These are phyloP conservation scores for Dissostichus mawsoni DNA, from an alignment of 2,113 vertebrate species.

Conservation along the genomic window DNA sequence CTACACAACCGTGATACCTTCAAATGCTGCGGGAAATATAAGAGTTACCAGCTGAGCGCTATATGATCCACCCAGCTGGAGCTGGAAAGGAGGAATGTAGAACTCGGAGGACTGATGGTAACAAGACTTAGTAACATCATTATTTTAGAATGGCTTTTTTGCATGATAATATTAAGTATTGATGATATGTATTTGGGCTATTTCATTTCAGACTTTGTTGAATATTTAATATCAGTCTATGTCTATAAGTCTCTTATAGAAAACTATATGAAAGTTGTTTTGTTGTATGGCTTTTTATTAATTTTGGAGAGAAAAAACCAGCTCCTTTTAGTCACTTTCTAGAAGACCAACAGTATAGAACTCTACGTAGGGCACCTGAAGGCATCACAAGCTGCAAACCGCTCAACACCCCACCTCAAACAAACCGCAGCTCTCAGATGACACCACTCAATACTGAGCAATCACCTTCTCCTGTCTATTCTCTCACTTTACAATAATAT, in stretches of 20 bases:
- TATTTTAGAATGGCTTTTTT: neutral
- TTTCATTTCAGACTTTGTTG: neutral
- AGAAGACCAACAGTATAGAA: fast-evolving
- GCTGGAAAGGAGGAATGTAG: neutral
- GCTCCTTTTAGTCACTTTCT: neutral
- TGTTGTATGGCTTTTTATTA: neutral
- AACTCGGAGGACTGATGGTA: neutral
- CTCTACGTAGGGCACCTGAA: slow-evolving; percentile 37
- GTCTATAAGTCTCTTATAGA: too few species aligned
- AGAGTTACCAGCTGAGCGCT: neutral
- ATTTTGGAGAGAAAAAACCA: neutral
- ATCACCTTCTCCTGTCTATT: slow-evolving; percentile 7
- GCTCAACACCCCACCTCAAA: slow-evolving; percentile 16
- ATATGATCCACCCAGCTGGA: neutral
- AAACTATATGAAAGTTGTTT: neutral
- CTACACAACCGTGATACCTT: slow-evolving; percentile 51
- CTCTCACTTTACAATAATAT: neutral
- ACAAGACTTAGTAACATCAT: neutral
- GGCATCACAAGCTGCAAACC: slow-evolving; percentile 43
- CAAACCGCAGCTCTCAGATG: slow-evolving; percentile 19
- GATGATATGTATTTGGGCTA: neutral
- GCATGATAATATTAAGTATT: neutral
- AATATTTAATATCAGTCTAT: too few species aligned
- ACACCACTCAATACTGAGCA: slow-evolving; percentile 33
- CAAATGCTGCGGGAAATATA: slow-evolving; percentile 44